Evolutionary conservation across 2,797 vertebrate species (phyloP).

Genomic region (Sebastes kiyomatsui): DNA sequence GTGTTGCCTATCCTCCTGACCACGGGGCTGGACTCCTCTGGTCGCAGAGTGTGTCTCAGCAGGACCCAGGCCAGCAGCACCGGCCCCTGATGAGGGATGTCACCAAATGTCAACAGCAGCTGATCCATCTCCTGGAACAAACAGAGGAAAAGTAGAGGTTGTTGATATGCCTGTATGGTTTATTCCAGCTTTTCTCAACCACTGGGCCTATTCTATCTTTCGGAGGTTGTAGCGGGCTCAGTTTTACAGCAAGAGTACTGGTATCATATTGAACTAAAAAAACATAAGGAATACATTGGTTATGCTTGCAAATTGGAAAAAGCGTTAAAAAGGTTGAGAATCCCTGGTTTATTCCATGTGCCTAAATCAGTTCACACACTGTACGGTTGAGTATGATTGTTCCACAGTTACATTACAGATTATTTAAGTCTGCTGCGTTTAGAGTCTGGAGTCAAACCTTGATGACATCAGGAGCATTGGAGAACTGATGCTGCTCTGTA

Average conservation of each 20-base stretch:
- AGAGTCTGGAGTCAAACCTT: constrained; percentile 81
- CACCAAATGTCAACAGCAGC: constrained; percentile 91
- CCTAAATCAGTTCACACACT: background rate
- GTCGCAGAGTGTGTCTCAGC: constrained; percentile 90
- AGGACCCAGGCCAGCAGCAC: constrained; percentile 96
- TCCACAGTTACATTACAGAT: fast-evolving
- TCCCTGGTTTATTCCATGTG: too few species aligned
- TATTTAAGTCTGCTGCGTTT: background rate
- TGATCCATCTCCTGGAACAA: constrained; percentile 90
- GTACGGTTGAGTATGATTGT: background rate
- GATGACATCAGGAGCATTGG: constrained; percentile 81
- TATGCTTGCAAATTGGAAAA: too few species aligned
- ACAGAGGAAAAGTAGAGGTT: background rate
- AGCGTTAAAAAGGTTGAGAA: too few species aligned
- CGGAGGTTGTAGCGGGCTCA: too few species aligned
- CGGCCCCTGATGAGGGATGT: constrained; percentile 91
- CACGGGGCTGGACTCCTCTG: constrained; percentile 85
- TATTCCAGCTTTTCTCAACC: background rate
- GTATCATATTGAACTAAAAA: too few species aligned
- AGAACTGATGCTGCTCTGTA: constrained; percentile 93
- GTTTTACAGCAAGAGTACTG: too few species aligned
- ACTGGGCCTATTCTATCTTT: too few species aligned
- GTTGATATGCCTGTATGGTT: background rate
- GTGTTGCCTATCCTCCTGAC: constrained; percentile 90
- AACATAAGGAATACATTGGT: fast-evolving